A percentile compares a stretch with the other conserved stretches of the same genome.
Evolutionary conservation across 2,113 vertebrate species (phyloP).

Genomic region (Illadopsis cleaveri): DNA sequence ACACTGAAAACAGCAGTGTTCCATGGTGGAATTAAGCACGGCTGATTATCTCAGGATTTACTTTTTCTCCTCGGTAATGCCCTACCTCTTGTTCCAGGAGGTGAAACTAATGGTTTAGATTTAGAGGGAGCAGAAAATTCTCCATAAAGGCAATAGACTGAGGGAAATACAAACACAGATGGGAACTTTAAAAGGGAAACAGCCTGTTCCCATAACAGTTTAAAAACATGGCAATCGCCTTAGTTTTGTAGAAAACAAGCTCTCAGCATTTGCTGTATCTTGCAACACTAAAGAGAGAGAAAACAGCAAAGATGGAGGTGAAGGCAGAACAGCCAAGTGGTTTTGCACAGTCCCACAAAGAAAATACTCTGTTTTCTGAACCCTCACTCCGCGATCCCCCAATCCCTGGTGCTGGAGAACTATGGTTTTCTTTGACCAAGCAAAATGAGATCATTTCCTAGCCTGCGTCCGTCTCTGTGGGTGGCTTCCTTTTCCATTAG

Average conservation of each 20-base stretch:
- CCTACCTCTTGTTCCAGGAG: conserved; percentile 65
- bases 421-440: conserved; percentile 55
- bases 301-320: conserved; percentile 20
- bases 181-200: conserved; percentile 47
- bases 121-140: conserved; percentile 49
- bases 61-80: conserved; percentile 57
- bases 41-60: conserved; percentile 64
- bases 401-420: conserved; percentile 25
- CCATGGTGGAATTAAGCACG: conserved; percentile 35
- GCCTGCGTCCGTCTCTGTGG: conserved; percentile 68
- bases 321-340: conserved; percentile 8
- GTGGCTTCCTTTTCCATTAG: conserved; percentile 78
- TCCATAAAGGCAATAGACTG: conserved; percentile 59
- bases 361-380: neutral
- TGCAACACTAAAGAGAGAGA: neutral
- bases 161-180: conserved; percentile 48
- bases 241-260: conserved; percentile 38
- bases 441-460: conserved; percentile 67
- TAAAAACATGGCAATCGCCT: conserved; percentile 52
- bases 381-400: neutral
- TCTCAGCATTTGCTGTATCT: conserved; percentile 22
- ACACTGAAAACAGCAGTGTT: neutral
- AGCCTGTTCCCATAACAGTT: conserved; percentile 49
- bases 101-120: conserved; percentile 69
- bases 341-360: neutral